A percentile compares a stretch with the other conserved stretches of the same genome.
Evolutionary conservation across 2,888 invertebrate species (phyloP).

Genomic region (Drosophila putrida): DNA sequence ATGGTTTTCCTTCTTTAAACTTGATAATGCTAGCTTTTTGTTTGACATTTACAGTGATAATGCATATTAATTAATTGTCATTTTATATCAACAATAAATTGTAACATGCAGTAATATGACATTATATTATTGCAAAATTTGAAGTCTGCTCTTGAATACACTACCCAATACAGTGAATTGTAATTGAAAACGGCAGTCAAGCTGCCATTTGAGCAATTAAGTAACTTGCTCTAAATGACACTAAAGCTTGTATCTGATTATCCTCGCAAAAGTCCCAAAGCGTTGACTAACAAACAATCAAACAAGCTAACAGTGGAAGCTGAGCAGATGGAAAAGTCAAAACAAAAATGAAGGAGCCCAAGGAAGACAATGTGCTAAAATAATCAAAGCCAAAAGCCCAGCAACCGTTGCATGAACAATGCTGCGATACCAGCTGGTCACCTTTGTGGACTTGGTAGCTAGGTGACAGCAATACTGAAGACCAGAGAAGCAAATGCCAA

Average conservation of each 20-base stretch:
- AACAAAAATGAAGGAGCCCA: constrained; percentile 23
- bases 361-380: constrained; percentile 42
- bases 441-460: constrained; percentile 54
- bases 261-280: constrained; percentile 56
- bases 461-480: constrained; percentile 47
- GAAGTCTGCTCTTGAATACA: background rate
- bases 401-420: constrained; percentile 45
- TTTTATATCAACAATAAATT: background rate
- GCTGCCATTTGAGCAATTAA: constrained; percentile 68
- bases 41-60: too few relatives aligned
- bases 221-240: constrained; percentile 70
- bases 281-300: constrained; percentile 51
- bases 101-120: background rate
- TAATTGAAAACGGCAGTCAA: constrained; percentile 27
- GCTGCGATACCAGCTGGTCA: constrained; percentile 40
- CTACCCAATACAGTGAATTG: constrained; percentile 36
- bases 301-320: constrained; percentile 32
- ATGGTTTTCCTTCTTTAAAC: background rate
- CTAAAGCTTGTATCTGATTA: constrained; percentile 78
- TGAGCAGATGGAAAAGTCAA: constrained; percentile 63
- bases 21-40: background rate
- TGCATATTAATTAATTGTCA: too few relatives aligned
- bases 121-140: background rate
- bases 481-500: constrained; percentile 28
- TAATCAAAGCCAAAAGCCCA: constrained; percentile 34